Conservation (phyloP, 2,888 invertebrate genomes). For the Melanotus villosus region DNA sequence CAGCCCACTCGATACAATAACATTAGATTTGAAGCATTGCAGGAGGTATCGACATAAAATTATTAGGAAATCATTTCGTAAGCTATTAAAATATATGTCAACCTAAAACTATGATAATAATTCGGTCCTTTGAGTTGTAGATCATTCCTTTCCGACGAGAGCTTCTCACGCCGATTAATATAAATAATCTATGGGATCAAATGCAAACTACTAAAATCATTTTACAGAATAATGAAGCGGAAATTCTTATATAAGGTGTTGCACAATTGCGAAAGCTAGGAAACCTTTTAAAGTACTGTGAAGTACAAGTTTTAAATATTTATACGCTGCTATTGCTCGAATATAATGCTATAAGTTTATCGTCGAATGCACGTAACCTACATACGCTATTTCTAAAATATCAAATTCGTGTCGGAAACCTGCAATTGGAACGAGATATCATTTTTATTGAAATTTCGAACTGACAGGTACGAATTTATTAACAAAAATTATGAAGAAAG, state of each 20-base stretch:
- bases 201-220: slow-evolving; percentile 8
- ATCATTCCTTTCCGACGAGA: background rate
- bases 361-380: slow-evolving; percentile 4
- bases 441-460: background rate
- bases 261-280: slow-evolving; percentile 13
- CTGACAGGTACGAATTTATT: background rate
- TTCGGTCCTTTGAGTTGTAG: too few relatives aligned
- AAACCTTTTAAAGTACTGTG: slow-evolving; percentile 16
- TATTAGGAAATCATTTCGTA: background rate
- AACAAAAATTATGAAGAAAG: background rate
- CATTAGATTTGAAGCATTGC: background rate
- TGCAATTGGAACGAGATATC: background rate
- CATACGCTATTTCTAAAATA: slow-evolving; percentile 18
- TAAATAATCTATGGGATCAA: slow-evolving; percentile 1
- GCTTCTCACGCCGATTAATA: slow-evolving; percentile 16
- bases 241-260: slow-evolving; percentile 14
- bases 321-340: background rate
- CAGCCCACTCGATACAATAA: background rate
- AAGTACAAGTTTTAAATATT: slow-evolving; percentile 12
- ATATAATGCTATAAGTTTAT: slow-evolving; percentile 2
- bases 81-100: slow-evolving; percentile 1
- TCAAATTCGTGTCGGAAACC: slow-evolving; percentile 13
- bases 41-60: background rate
- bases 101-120: background rate
- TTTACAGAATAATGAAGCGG: slow-evolving; percentile 21